phyloP scores from a whole-genome alignment of 2,113 vertebrate species.

The Oryzias javanicus region DNA sequence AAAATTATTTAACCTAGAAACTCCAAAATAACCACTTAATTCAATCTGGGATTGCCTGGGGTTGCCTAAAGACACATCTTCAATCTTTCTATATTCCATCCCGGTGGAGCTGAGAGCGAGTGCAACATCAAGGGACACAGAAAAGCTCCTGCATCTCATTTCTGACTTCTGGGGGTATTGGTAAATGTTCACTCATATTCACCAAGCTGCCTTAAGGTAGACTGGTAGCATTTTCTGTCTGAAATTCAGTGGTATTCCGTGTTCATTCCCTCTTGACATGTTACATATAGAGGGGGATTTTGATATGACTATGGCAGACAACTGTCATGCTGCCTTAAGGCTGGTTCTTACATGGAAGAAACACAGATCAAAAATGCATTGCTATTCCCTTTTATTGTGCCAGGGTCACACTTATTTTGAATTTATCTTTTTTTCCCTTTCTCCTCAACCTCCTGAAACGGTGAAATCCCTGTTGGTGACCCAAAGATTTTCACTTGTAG shows the following conservation, averaged over 20 bases:
- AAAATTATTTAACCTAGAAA: background rate
- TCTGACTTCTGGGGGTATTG: constrained; percentile 33
- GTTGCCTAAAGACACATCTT: constrained; percentile 34
- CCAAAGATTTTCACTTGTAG: constrained; percentile 34
- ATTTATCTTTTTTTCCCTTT: constrained; percentile 63
- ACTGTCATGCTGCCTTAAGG: constrained; percentile 51
- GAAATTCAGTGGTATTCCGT: constrained; percentile 21
- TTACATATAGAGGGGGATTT: constrained; percentile 24
- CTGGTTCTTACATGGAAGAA: constrained; percentile 51
- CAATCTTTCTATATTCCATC: constrained; percentile 23
- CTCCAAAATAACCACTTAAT: constrained; percentile 12
- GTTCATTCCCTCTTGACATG: constrained; percentile 37
- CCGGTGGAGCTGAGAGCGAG: constrained; percentile 37
- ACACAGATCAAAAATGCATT: constrained; percentile 53
- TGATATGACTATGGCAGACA: constrained; percentile 28
- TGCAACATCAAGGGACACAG: constrained; percentile 23
- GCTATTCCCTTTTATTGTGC: constrained; percentile 52
- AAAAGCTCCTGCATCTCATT: constrained; percentile 37
- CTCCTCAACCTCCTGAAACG: constrained; percentile 61
- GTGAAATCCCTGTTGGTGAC: constrained; percentile 64
- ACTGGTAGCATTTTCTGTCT: constrained; percentile 28
- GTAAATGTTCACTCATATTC: constrained; percentile 32
- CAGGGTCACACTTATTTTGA: constrained; percentile 59
- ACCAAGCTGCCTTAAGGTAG: constrained; percentile 37
- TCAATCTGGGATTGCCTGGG: constrained; percentile 19